Conservation (phyloP, 2,797 vertebrate genomes). For the Macroramphosus scolopax region DNA sequence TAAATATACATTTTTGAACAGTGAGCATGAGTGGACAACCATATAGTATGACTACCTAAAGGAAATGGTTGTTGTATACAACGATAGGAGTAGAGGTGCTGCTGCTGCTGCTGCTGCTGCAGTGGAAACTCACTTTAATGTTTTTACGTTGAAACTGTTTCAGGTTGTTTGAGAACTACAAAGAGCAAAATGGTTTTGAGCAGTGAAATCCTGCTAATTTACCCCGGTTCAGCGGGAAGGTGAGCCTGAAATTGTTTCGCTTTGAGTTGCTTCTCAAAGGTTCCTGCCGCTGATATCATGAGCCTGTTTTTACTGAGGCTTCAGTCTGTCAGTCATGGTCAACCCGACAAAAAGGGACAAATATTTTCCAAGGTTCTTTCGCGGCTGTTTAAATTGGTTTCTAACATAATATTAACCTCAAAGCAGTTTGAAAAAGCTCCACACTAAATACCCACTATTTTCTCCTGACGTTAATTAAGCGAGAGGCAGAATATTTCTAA, state of each 20-base stretch:
- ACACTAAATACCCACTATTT: too few species aligned
- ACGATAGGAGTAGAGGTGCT: slow-evolving; percentile 4
- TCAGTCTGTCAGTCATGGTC: slow-evolving; percentile 19
- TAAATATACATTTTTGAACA: too few species aligned
- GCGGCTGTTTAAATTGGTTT: slow-evolving; percentile 12
- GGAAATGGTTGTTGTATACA: too few species aligned
- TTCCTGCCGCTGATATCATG: slow-evolving; percentile 11
- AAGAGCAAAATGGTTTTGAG: slow-evolving; percentile 23
- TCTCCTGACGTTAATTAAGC: neutral
- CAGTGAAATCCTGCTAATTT: slow-evolving; percentile 11
- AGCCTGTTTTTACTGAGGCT: slow-evolving; percentile 18
- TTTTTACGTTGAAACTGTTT: slow-evolving; percentile 3
- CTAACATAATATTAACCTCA: slow-evolving; percentile 1
- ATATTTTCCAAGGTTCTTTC: slow-evolving; percentile 1
- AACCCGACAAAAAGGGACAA: slow-evolving; percentile 4
- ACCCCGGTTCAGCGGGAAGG: slow-evolving; percentile 5
- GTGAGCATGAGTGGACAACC: too few species aligned
- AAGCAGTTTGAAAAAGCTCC: neutral
- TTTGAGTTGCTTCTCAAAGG: slow-evolving; percentile 16
- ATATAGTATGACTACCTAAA: too few species aligned
- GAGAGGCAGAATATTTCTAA: neutral
- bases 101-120: slow-evolving; percentile 4
- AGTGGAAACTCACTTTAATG: slow-evolving; percentile 1
- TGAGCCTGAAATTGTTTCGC: slow-evolving; percentile 5
- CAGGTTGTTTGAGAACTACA: slow-evolving; percentile 1